These are phyloP conservation scores for Arizona elegans DNA, from an alignment of 2,113 vertebrate species.

Conservation along the genomic window DNA sequence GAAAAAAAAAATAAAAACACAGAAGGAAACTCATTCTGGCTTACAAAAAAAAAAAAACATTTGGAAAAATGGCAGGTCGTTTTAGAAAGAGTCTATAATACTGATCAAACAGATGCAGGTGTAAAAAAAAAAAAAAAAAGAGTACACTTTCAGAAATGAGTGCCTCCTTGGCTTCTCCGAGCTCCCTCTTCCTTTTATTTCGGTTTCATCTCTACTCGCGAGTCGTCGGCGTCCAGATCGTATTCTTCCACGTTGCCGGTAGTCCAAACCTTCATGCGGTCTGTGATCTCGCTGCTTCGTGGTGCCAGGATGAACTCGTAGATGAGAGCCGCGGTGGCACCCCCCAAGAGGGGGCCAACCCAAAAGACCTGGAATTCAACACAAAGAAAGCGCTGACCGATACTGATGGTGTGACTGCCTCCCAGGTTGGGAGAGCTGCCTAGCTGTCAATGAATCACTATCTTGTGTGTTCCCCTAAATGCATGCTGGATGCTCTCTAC, in stretches of 20 bases:
- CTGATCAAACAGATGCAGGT: neutral
- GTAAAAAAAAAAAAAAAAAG: neutral
- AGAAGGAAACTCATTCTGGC: neutral
- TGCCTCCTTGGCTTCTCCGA: neutral
- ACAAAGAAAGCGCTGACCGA: neutral
- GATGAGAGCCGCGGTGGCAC: slow-evolving; percentile 70
- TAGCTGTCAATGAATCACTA: neutral
- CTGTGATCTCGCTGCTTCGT: slow-evolving; percentile 69
- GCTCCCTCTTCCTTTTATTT: slow-evolving; percentile 66
- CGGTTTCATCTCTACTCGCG: slow-evolving; percentile 81
- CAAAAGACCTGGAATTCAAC: slow-evolving; percentile 73
- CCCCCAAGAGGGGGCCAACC: slow-evolving; percentile 78
- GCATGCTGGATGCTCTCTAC: neutral
- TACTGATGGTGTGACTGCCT: neutral
- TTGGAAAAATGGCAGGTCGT: neutral
- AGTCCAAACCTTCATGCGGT: slow-evolving; percentile 88
- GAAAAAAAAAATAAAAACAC: neutral
- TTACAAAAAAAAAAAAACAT: neutral
- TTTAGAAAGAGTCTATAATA: neutral
- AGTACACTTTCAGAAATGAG: neutral
- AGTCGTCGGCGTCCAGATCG: slow-evolving; percentile 71
- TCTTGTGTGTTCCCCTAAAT: neutral
- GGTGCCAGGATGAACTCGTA: slow-evolving; percentile 81
- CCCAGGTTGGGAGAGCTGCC: neutral
- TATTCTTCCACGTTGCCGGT: slow-evolving; percentile 87